phyloP scores from a whole-genome alignment of 2,888 invertebrate genomes.

The Yponomeuta malinellus region DNA sequence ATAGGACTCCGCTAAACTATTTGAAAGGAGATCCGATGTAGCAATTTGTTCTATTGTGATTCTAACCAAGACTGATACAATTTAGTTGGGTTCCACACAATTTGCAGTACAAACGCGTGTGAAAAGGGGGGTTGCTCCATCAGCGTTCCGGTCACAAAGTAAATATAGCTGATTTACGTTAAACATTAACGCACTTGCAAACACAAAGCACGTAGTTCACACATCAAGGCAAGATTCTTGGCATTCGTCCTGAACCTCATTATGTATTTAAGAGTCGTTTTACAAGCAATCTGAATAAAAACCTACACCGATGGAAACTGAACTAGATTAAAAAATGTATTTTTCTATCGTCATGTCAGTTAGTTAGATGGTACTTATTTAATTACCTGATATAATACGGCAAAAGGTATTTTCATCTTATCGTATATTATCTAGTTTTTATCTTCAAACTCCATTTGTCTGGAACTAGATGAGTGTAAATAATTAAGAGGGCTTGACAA shows the following conservation, averaged over 20 bases:
- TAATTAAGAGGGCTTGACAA: neutral
- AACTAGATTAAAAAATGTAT: too few species aligned
- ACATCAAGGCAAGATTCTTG: neutral
- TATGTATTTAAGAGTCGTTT: too few species aligned
- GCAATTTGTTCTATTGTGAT: neutral
- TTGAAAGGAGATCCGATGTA: neutral
- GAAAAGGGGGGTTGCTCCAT: neutral
- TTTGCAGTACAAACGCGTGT: neutral
- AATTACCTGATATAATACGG: too few species aligned
- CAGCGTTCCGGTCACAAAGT: neutral
- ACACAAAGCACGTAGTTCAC: neutral
- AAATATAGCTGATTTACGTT: constrained; percentile 1
- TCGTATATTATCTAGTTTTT: neutral
- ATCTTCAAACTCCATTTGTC: neutral
- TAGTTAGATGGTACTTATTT: too few species aligned
- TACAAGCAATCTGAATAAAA: too few species aligned
- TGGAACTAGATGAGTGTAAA: neutral
- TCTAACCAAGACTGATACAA: neutral
- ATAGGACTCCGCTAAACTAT: neutral
- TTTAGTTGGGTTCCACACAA: neutral
- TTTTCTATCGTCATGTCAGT: too few species aligned
- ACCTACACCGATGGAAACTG: too few species aligned
- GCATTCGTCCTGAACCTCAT: neutral
- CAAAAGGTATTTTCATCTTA: neutral
- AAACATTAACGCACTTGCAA: neutral